Percentiles rank a stretch among this genome's conserved stretches.
phyloP scores from a whole-genome alignment of 2,113 vertebrate species.

The Pseudorectes ferrugineus region DNA sequence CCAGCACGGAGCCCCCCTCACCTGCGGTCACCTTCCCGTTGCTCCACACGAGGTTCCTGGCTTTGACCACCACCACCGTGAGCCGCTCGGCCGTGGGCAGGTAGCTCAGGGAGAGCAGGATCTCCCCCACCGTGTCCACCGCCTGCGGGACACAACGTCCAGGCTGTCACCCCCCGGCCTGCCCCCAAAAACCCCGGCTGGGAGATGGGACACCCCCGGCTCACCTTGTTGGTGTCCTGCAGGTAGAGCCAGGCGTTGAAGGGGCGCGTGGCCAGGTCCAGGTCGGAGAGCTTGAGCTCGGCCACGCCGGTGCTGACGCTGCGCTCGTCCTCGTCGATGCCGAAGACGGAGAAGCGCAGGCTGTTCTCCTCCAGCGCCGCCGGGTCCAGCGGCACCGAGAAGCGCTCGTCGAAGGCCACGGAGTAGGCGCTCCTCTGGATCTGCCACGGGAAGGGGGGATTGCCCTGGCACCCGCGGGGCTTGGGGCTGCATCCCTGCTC shows the following conservation, averaged over 20 bases:
- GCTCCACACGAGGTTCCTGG: conserved; percentile 93
- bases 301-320: conserved; percentile 87
- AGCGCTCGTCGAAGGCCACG: conserved; percentile 88
- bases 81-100: conserved; percentile 95
- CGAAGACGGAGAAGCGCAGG: conserved; percentile 87
- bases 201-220: rapidly evolving
- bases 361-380: conserved; percentile 84
- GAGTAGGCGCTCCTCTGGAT: conserved; percentile 87
- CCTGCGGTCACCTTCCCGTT: conserved; percentile 87
- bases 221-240: conserved; percentile 92
- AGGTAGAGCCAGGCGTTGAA: conserved; percentile 96
- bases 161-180: rapidly evolving
- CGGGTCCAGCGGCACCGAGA: conserved; percentile 83
- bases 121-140: conserved; percentile 89
- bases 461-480: rapidly evolving
- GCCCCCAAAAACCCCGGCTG: rapidly evolving
- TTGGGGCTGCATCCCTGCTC: background rate
- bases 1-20: background rate
- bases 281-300: conserved; percentile 89
- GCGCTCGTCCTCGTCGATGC: conserved; percentile 84
- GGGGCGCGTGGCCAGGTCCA: conserved; percentile 84
- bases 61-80: conserved; percentile 96
- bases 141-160: conserved; percentile 63
- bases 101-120: conserved; percentile 94
- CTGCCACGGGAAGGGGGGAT: conserved; percentile 50